Conservation (phyloP, 2,113 vertebrate species). For the Uria aalge region DNA sequence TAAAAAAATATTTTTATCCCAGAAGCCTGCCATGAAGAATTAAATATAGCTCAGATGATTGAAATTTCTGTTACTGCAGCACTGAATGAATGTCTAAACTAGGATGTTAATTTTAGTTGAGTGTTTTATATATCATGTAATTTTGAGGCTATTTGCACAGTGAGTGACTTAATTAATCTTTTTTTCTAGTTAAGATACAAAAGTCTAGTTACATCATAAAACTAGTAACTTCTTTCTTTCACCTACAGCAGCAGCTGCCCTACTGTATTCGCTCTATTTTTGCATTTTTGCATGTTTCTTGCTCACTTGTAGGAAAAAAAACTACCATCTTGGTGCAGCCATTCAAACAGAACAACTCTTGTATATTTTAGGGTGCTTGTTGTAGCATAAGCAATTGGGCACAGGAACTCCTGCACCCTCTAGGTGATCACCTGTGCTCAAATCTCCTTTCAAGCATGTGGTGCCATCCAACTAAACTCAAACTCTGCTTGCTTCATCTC, state of each 20-base stretch:
- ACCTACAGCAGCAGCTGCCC: not conserved
- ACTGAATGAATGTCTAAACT: not conserved
- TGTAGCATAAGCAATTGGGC: rapidly evolving
- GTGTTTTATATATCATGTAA: not conserved
- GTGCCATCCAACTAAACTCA: not conserved
- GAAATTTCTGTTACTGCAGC: not conserved
- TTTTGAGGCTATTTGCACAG: not conserved
- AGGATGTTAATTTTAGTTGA: not conserved
- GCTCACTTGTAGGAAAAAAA: not conserved
- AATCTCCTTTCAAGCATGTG: not conserved
- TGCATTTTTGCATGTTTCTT: rapidly evolving
- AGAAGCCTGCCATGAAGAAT: not conserved
- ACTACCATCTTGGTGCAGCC: rapidly evolving
- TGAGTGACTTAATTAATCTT: not conserved
- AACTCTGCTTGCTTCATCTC: not conserved
- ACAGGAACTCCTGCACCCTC: rapidly evolving
- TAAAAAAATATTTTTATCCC: not conserved
- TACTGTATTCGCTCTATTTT: not conserved
- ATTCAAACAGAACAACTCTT: rapidly evolving
- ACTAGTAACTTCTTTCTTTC: not conserved
- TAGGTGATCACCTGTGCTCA: no score
- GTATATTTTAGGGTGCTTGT: rapidly evolving
- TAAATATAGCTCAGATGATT: not conserved
- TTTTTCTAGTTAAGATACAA: not conserved
- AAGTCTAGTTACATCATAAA: not conserved